Percentiles rank a stretch among this genome's conserved stretches.
phyloP scores from a whole-genome alignment of 2,888 invertebrate genomes.

The Nomada goodeniana region DNA sequence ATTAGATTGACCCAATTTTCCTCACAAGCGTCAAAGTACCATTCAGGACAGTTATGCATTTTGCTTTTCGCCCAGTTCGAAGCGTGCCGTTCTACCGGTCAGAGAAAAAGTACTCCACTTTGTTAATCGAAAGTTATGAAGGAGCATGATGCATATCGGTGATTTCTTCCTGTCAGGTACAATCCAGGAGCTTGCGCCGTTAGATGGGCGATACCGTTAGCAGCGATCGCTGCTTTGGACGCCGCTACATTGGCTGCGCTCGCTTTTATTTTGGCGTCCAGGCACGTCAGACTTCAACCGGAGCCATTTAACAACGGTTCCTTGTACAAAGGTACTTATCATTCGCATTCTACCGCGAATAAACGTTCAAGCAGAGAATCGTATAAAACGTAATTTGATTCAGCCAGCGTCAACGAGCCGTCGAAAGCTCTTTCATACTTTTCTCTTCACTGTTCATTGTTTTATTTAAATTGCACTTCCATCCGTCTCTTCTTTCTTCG shows the following conservation, averaged over 20 bases:
- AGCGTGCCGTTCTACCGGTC: background rate
- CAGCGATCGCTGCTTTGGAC: slow-evolving; percentile 95
- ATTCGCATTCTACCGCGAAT: background rate
- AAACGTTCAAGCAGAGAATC: background rate
- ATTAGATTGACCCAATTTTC: no score
- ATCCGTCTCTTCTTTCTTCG: no score
- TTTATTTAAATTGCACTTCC: no score
- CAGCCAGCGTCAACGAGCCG: no score
- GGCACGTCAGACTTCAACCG: slow-evolving; percentile 94
- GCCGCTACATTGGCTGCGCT: slow-evolving; percentile 94
- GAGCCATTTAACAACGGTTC: slow-evolving; percentile 90
- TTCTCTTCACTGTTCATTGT: no score
- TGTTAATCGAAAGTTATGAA: background rate
- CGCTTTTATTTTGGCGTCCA: slow-evolving; percentile 96
- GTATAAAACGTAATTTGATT: background rate
- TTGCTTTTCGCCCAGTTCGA: background rate
- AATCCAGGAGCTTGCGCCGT: slow-evolving; percentile 93
- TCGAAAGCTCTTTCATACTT: no score
- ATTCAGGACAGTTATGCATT: background rate
- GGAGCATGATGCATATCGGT: background rate
- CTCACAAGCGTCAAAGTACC: no score
- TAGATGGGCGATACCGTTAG: slow-evolving; percentile 97
- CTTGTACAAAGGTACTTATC: slow-evolving; percentile 87
- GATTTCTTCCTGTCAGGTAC: slow-evolving; percentile 77
- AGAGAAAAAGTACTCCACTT: background rate